Evolutionary conservation across 2,888 invertebrate species (phyloP), one percentile per base, ranked within the genome.

Genomic region (Disparrhopalites patrizii): DNA sequence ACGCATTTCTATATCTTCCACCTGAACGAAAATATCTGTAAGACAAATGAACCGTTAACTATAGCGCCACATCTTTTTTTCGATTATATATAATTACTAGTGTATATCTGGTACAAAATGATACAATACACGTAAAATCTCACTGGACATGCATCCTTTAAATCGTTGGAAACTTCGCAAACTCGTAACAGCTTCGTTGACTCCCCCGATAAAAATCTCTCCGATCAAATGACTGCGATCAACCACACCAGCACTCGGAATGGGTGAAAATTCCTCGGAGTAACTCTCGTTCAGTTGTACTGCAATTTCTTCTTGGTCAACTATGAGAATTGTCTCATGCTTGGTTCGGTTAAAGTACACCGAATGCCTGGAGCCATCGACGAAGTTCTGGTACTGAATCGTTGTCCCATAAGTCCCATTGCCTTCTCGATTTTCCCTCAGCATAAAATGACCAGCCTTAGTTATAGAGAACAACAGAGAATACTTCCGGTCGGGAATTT

Each of bases 131-230:
- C n/a, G n/a, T n/a, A n/a, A n/a, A n/a, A n/a, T 36, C 87, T 85
- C 81, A 93, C 93, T 93, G 70, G 93, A 92, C 69, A 93, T 82
- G 79, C 93, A 93, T 64, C 93, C 93, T 76, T 89, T 90, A 79
- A 92, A 93, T 73, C 90, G 89, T 77, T 89, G 91, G 77, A 89
- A 93, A 67, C 88, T 87, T 68, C 86, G 86, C 75, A 93, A 87
- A 71, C 91, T 83, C 3, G 89, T 87, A 78, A 92, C 91, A 3
- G 68, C 71, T 3, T 91, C 90, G 4, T 91, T 90, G 18, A 92
- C 84, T 27, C 93, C 93, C 13, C 92, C 92, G 61, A 93, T 86
- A 79, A 91, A 91, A 10, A 92, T 90, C 76, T 91, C 91, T 78
- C 90, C 73, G 23, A 69, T 58, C 63, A 70, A 71, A 31, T 60